Percentiles rank a stretch among this genome's conserved stretches.
These are phyloP conservation scores for Cirrhinus molitorella DNA, from an alignment of 2,797 vertebrate species.

Conservation along the genomic window DNA sequence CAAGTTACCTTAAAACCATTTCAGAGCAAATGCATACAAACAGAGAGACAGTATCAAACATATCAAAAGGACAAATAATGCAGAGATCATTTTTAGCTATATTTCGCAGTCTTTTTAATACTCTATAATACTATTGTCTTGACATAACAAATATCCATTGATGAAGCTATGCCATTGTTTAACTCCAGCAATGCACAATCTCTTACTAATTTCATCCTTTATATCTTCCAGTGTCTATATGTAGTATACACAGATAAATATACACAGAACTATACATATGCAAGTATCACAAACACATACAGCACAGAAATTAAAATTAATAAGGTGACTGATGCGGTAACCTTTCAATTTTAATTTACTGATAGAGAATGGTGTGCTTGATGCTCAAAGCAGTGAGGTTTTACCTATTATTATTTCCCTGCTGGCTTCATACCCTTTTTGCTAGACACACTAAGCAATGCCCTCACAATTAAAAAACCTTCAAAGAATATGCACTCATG, in stretches of 20 bases:
- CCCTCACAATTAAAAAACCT: conserved; percentile 56
- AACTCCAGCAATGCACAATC: background rate
- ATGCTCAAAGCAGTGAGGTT: conserved; percentile 63
- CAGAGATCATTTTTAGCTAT: background rate
- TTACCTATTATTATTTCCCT: conserved; percentile 28
- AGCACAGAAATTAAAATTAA: conserved; percentile 47
- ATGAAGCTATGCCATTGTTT: background rate
- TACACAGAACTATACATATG: conserved; percentile 9
- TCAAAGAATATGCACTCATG: conserved; percentile 53
- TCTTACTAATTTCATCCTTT: conserved; percentile 18
- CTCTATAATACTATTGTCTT: background rate
- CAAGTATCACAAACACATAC: conserved; percentile 21
- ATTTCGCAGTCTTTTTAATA: background rate
- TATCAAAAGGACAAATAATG: too few species aligned
- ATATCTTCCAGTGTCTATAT: conserved; percentile 1
- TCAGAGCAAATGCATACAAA: too few species aligned
- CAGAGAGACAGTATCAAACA: too few species aligned
- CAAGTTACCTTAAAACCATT: too few species aligned
- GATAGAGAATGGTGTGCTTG: conserved; percentile 61
- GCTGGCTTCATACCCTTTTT: background rate
- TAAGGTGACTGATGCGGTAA: conserved; percentile 51
- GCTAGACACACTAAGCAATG: background rate
- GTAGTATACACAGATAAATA: background rate
- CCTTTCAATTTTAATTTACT: conserved; percentile 61
- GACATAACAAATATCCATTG: background rate